Evolutionary conservation across 2,113 vertebrate genomes (phyloP).

Genomic region (Tenrec ecaudatus): DNA sequence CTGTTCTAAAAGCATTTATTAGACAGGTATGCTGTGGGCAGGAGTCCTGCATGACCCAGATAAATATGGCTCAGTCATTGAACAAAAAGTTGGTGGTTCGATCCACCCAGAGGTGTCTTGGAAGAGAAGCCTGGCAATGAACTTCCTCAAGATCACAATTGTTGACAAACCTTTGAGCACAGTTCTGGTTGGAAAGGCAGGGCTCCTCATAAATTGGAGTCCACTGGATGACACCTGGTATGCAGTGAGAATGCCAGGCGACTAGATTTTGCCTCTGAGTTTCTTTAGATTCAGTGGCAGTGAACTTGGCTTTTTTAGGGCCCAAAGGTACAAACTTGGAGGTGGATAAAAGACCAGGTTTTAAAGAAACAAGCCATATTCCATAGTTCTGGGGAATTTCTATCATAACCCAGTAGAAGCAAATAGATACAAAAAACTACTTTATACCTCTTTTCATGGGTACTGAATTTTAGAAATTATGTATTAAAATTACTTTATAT

Average conservation of each 20-base stretch:
- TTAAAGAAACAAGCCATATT: neutral
- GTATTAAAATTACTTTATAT: slow-evolving; percentile 17
- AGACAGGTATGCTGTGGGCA: too few species aligned
- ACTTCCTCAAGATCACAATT: too few species aligned
- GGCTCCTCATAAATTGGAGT: too few species aligned
- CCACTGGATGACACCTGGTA: neutral
- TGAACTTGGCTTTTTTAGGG: neutral
- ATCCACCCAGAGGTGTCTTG: too few species aligned
- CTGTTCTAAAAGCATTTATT: too few species aligned
- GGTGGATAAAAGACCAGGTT: neutral
- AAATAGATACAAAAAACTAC: neutral
- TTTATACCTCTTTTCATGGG: neutral
- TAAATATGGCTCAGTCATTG: too few species aligned
- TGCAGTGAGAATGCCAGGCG: neutral
- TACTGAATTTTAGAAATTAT: slow-evolving; percentile 49
- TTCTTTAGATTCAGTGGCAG: neutral
- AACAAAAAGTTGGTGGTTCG: too few species aligned
- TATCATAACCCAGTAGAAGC: neutral
- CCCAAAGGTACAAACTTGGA: neutral
- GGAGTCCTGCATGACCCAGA: too few species aligned
- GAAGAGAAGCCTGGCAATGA: too few species aligned
- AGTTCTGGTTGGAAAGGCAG: too few species aligned
- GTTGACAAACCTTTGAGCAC: too few species aligned
- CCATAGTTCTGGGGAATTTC: neutral
- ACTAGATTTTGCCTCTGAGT: neutral